Evolutionary conservation across 1,140 invertebrate species (phyloP).

Genomic region (Anoplolepis gracilipes): DNA sequence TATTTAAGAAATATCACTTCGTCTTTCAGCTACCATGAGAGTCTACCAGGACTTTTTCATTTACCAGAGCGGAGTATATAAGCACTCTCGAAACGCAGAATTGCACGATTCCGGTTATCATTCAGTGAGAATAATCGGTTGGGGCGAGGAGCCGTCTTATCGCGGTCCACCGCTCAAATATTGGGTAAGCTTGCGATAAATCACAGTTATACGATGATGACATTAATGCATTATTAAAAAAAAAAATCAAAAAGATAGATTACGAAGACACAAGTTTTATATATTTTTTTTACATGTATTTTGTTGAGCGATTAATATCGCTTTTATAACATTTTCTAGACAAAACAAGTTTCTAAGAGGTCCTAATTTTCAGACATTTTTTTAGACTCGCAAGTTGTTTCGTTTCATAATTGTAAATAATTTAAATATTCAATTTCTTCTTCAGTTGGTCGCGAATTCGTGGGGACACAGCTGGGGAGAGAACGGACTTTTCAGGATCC

Average conservation of each 20-base stretch:
- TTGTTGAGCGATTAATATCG: background rate
- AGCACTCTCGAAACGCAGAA: slow-evolving; percentile 87
- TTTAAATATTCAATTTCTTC: slow-evolving; percentile 57
- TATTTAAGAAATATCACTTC: slow-evolving; percentile 19
- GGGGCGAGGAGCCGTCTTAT: slow-evolving; percentile 91
- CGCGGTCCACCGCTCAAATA: slow-evolving; percentile 89
- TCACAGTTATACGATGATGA: background rate
- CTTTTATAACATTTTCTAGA: background rate
- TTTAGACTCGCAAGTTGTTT: slow-evolving; percentile 8
- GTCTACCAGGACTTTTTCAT: slow-evolving; percentile 96
- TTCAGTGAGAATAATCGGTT: slow-evolving; percentile 96
- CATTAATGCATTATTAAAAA: background rate
- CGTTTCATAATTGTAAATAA: slow-evolving; percentile 12
- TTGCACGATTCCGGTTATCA: slow-evolving; percentile 90
- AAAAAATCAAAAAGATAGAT: background rate
- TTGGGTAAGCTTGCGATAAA: slow-evolving; percentile 90
- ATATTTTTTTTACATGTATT: background rate
- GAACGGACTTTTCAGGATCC: slow-evolving; percentile 93
- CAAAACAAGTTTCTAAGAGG: background rate
- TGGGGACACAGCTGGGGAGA: slow-evolving; percentile 97
- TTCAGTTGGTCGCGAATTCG: slow-evolving; percentile 94
- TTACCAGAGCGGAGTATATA: slow-evolving; percentile 94
- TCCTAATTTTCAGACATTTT: background rate
- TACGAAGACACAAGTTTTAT: background rate
- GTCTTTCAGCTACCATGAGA: slow-evolving; percentile 93